Base-by-base conservation (phyloP, 2,888 invertebrate species). In the Erebia palarica region DNA sequence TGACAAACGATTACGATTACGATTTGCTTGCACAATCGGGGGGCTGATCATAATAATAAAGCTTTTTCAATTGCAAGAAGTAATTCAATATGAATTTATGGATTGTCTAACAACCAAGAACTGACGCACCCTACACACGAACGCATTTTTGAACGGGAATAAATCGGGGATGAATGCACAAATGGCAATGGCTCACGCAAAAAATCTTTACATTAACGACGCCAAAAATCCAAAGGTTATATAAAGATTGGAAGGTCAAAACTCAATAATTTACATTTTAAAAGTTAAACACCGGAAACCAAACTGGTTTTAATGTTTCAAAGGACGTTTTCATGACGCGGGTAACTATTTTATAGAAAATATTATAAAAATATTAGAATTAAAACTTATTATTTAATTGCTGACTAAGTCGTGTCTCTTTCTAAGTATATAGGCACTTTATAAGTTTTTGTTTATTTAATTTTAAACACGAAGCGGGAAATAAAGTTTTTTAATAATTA, bases 241-340 rank as follows among this genome's bases (percentile, higher is more conserved):
- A 21, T 49, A 21, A 16, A 47, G 13, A 63, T 14, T 49, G 49
- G 49, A 63, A 63, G 63, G 63, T 63, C 63, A 61, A 21, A 63
- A 63, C 21, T n/a, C 47, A 63, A 21, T 49, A 49, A 63, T 63
- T 63, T 49, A 18, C 63, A 63, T 63, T 21, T 63, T 63, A 63
- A 63, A 63, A 63, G 63, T 63, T 63, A 63, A 63, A 49, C 14
- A 27, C 63, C 47, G 63, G 63, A 63, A 63, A 49, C 63, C 49
- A 63, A 63, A 63, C 63, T 47, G 14, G 63, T 63, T 63, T 63
- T 16, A 0, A 63, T 63, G 49, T 60, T 60, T 60, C 60, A 60
- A 42, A 60, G 59, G 42, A 60, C 58, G 1, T 18, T 58, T 9
- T 59, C 27, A 8, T 60, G 16, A 42, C 60, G 11, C 49, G 49